phyloP scores from a whole-genome alignment of 1,140 invertebrate genomes.

The Scylla paramamosain region DNA sequence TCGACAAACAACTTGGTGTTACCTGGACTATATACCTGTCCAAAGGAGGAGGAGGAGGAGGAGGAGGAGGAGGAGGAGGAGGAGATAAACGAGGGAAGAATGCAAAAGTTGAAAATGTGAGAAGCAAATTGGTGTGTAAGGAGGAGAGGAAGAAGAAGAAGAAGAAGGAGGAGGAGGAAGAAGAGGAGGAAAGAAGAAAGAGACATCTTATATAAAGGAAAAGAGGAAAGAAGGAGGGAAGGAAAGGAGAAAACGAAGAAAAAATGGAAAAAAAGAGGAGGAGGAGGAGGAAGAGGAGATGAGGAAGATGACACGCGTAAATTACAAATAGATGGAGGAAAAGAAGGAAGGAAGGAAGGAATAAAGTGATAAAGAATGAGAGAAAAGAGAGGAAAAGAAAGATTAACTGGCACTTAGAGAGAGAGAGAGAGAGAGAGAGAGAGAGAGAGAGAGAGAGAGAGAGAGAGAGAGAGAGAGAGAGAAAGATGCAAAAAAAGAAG shows the following conservation, averaged over 20 bases:
- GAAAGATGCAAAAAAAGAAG: no score
- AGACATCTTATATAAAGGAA: neutral
- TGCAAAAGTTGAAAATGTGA: no score
- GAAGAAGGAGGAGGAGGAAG: no score
- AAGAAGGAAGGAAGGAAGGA: neutral
- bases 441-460: no score
- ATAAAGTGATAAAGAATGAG: neutral
- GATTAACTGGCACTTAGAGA: no score
- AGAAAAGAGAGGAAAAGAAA: no score
- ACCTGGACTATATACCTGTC: neutral
- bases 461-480: no score
- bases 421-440: no score
- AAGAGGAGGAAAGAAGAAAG: no score
- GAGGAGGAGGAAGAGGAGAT: neutral
- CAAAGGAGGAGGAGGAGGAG: neutral
- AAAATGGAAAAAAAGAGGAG: neutral
- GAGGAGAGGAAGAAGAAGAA: no score
- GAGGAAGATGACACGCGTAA: neutral
- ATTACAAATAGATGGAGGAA: neutral
- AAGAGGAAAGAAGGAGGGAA: neutral
- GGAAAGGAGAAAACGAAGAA: neutral
- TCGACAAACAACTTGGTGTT: neutral
- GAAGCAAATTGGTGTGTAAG: no score
- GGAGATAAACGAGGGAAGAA: no score
- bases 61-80: neutral